Evolutionary conservation across 64 coral and sea anemone species (phyloP).

Genomic region (Stylophora pistillata): DNA sequence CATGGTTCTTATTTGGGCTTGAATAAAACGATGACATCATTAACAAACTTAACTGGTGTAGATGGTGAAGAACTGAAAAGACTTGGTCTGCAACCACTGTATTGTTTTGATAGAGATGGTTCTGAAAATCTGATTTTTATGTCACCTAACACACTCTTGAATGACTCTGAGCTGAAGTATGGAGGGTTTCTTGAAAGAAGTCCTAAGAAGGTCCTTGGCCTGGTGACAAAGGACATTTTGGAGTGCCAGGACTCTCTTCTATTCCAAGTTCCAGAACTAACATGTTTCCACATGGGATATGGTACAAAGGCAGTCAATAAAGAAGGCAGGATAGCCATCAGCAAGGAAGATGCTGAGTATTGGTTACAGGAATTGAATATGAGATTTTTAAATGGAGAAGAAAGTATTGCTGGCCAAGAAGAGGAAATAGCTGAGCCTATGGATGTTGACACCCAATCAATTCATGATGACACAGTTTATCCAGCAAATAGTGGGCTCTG

Average conservation of each 20-base stretch:
- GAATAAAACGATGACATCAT: slow-evolving; percentile 64
- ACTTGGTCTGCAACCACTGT: slow-evolving; percentile 25
- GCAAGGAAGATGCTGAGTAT: not conserved
- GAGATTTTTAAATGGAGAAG: no score
- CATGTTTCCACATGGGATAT: slow-evolving; percentile 32
- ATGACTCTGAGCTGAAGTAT: slow-evolving; percentile 1
- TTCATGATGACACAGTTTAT: no score
- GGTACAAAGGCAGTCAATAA: slow-evolving; percentile 26
- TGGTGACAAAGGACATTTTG: slow-evolving; percentile 44
- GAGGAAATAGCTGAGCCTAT: no score
- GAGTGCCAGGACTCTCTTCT: not conserved
- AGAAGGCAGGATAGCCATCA: slow-evolving; percentile 21
- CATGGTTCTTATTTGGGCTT: no score
- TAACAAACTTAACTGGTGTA: slow-evolving; percentile 30
- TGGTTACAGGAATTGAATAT: not conserved
- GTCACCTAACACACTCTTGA: slow-evolving; percentile 28
- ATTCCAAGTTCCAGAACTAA: slow-evolving; percentile 40
- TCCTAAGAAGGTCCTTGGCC: slow-evolving; percentile 29
- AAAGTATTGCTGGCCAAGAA: no score
- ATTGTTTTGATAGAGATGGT: slow-evolving; percentile 18
- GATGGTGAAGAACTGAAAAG: not conserved
- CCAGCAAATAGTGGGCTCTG: no score
- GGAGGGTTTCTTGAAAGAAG: slow-evolving; percentile 27
- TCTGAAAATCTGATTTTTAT: slow-evolving; percentile 47
- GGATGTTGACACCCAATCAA: no score